Conservation (phyloP, 2,888 invertebrate genomes). For the Sminthurinus aureus region DNA sequence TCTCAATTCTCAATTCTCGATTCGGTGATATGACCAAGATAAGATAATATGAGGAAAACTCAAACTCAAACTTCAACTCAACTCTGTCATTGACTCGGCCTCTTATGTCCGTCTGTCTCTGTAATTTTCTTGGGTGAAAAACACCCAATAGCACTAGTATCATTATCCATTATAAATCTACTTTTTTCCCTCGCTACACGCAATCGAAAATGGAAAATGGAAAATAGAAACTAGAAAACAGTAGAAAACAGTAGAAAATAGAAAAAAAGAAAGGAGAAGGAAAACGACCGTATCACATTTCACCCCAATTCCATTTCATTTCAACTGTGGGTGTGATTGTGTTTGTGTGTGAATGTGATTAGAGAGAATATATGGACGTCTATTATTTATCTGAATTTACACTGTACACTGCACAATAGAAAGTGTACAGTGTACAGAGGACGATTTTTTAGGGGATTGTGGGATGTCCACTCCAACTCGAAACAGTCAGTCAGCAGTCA, state of each 20-base stretch:
- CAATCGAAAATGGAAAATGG: background rate
- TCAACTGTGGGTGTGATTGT: too few species aligned
- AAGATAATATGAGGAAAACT: conserved; percentile 1
- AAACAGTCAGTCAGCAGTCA: background rate
- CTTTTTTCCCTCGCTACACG: background rate
- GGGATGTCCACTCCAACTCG: background rate
- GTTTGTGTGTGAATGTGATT: too few species aligned
- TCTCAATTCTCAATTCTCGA: too few species aligned
- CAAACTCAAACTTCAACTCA: conserved; percentile 10
- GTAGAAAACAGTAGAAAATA: background rate
- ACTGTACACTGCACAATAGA: too few species aligned
- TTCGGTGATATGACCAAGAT: conserved; percentile 1
- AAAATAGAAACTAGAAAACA: background rate
- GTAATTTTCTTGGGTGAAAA: conserved; percentile 35
- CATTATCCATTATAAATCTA: background rate
- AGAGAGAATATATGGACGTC: too few species aligned
- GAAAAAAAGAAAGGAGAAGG: background rate
- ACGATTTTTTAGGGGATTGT: background rate
- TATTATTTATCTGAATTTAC: too few species aligned
- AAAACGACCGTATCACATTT: background rate
- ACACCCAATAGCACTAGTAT: conserved; percentile 14
- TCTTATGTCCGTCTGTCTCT: too few species aligned
- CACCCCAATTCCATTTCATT: too few species aligned
- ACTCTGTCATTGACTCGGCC: conserved; percentile 32
- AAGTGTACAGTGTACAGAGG: too few species aligned